Evolutionary conservation across 2,888 invertebrate species (phyloP), one percentile per base, ranked within the genome.

Genomic region (Pomacea canaliculata): DNA sequence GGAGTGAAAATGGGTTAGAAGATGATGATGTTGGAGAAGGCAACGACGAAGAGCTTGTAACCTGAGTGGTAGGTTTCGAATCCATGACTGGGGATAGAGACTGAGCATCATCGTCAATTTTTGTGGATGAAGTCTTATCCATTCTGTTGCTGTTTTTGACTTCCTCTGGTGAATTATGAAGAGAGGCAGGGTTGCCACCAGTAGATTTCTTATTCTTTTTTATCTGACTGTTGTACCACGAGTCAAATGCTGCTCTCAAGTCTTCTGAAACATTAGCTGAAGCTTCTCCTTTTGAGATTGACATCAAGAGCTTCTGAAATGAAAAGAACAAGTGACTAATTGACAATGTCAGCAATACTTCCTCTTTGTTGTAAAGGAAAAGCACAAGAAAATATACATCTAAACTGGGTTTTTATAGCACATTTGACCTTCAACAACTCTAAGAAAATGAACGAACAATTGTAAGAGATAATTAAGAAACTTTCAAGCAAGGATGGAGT

Each of bases 211-310:
- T 51, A 67, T 49, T 59, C 49, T 69, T 69, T 13, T 63, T 69
- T 9, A 74, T 69, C 78, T 90, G 89, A 71, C 88, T 87, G 60
- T 84, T 93, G 94, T 95, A 96, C 97, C 97, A 97, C 77, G 95
- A 94, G 89, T 97, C 97, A 91, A 97, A 97, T 90, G 96, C 96
- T 78, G 96, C 93, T 49, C 95, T 94, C 87, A 94, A 94, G 73
- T 97, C 97, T 83, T 97, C 97, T 0, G 94, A 93, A 7, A 94
- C 93, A 48, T 94, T 81, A 10, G 83, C 93, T 71, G 85, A 86
- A 79, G 87, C 94, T 92, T 89, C 94, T 93, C 95, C 95, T 79
- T 96, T 94, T 88, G 96, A 96, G 80, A 97, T 94, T 87, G 96
- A 95, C 79, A 95, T 94, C 83, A 97, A 92, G 73, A 91, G 85